These are phyloP conservation scores for Phlogophora meticulosa DNA, from an alignment of 2,888 invertebrate genomes.

Conservation along the genomic window DNA sequence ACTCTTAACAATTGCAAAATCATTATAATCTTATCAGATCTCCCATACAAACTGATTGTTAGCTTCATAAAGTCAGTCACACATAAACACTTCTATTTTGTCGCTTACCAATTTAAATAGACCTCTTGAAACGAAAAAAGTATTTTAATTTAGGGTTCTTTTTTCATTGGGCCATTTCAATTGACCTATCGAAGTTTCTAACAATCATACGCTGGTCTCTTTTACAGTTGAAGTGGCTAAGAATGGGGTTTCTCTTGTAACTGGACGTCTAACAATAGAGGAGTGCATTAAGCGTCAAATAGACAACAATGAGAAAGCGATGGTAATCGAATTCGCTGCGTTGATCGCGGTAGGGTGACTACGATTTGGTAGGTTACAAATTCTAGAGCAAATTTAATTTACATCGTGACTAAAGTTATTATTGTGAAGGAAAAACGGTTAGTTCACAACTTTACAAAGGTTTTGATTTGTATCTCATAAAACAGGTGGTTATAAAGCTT, in stretches of 20 bases:
- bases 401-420: background rate
- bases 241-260: constrained; percentile 64
- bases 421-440: too few relatives aligned
- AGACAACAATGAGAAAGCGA: constrained; percentile 80
- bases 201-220: constrained; percentile 63
- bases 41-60: constrained; percentile 67
- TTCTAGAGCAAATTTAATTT: background rate
- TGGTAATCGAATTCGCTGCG: constrained; percentile 84
- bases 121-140: constrained; percentile 63
- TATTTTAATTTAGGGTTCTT: constrained; percentile 60
- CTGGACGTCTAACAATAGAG: constrained; percentile 68
- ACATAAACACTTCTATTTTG: constrained; percentile 78
- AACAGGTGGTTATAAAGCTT: too few relatives aligned
- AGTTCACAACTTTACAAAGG: background rate
- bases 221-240: constrained; percentile 50
- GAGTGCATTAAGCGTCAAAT: constrained; percentile 80
- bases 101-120: constrained; percentile 63
- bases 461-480: too few relatives aligned
- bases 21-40: constrained; percentile 71
- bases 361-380: constrained; percentile 31
- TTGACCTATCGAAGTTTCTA: constrained; percentile 46
- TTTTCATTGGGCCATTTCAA: constrained; percentile 62
- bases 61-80: constrained; percentile 77
- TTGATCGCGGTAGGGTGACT: constrained; percentile 73
- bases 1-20: constrained; percentile 70